Evolutionary conservation across 2,113 vertebrate species (phyloP).

Genomic region (Hippocampus zosterae): DNA sequence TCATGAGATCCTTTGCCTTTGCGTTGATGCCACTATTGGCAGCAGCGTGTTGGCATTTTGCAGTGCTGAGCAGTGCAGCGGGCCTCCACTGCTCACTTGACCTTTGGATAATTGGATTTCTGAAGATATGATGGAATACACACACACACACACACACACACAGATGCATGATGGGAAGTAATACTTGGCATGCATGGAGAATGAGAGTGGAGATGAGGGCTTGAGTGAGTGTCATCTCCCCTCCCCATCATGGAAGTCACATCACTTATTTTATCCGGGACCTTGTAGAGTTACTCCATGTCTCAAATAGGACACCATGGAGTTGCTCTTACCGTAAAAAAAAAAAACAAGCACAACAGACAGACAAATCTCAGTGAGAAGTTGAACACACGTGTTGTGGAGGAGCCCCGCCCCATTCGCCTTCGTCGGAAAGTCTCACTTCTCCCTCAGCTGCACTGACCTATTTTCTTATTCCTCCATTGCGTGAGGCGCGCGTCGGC

Average conservation of each 20-base stretch:
- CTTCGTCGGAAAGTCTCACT: constrained; percentile 45
- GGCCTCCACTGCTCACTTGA: constrained; percentile 63
- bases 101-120: constrained; percentile 74
- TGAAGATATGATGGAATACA: constrained; percentile 65
- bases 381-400: constrained; percentile 47
- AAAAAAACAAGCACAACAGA: neutral
- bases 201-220: constrained; percentile 32
- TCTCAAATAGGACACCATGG: neutral
- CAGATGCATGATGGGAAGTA: too few relatives aligned
- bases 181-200: constrained; percentile 57
- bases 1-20: constrained; percentile 49
- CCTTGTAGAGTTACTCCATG: constrained; percentile 21
- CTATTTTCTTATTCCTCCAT: constrained; percentile 27
- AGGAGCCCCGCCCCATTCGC: constrained; percentile 41
- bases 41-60: constrained; percentile 62
- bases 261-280: constrained; percentile 14
- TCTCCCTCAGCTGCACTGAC: constrained; percentile 30
- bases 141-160: constrained; percentile 23
- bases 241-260: constrained; percentile 3
- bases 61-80: constrained; percentile 50
- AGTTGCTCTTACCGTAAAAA: neutral
- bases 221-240: constrained; percentile 20
- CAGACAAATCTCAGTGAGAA: constrained; percentile 21
- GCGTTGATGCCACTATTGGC: constrained; percentile 43
- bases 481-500: neutral